Conservation (phyloP, 2,888 invertebrate genomes). For the Lapara coniferarum region DNA sequence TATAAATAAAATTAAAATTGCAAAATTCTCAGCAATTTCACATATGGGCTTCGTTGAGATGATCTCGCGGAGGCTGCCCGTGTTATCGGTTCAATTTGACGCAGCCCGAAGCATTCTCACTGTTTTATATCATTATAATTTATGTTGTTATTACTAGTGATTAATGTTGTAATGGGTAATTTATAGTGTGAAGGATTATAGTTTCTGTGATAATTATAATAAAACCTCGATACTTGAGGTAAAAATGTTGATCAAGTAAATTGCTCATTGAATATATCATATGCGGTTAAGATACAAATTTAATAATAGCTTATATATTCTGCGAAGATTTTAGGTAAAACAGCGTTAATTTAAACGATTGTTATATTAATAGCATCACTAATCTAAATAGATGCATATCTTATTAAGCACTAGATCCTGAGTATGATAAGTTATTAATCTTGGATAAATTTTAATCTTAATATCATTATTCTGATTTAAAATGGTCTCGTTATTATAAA, state of each 20-base stretch:
- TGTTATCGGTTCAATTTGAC: conserved; percentile 75
- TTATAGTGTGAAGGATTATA: conserved; percentile 24
- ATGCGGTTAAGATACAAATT: background rate
- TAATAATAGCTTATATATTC: background rate
- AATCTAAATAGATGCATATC: no score
- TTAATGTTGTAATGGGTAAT: conserved; percentile 71
- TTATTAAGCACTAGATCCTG: no score
- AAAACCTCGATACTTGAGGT: background rate
- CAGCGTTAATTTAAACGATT: background rate
- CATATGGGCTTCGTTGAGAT: conserved; percentile 78
- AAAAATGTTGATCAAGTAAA: conserved; percentile 11
- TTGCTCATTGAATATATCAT: conserved; percentile 3
- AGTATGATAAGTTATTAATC: no score
- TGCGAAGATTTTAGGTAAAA: background rate
- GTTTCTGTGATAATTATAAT: conserved; percentile 23
- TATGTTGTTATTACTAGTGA: conserved; percentile 75
- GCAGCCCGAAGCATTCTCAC: conserved; percentile 64
- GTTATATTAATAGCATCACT: background rate
- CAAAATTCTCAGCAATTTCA: conserved; percentile 81
- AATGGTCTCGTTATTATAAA: no score
- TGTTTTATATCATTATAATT: conserved; percentile 76
- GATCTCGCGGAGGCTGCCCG: conserved; percentile 64
- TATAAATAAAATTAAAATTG: conserved; percentile 84
- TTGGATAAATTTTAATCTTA: no score
- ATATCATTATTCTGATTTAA: no score